Evolutionary conservation across 2,113 vertebrate species (phyloP), one percentile per base, ranked within the genome.

Genomic region (Pontoporia blainvillei): DNA sequence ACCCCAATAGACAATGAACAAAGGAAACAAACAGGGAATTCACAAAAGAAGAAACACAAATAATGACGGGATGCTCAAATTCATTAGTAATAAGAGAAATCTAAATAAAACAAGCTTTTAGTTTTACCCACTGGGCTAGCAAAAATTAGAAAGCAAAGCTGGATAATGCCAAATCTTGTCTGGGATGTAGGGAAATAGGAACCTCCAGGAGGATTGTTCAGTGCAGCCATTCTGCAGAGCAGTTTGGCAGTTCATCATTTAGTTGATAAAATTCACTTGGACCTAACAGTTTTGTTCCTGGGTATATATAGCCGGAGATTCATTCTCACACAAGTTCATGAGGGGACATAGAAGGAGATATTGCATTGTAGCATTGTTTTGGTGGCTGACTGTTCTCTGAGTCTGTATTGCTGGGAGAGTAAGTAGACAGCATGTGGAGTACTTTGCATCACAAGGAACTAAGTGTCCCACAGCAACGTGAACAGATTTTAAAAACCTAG

Each of bases 181-280:
- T 95, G 71, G 61, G 44, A 62, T 67, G 0, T 20, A 72, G 75
- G 15, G n/a, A 96, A 91, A 64, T 90, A 15, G 44, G 54, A 87
- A 54, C 11, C 29, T 59, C 13, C n/a, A 62, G 49, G 49, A 87
- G 17, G 25, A 9, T 75, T 39, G 59, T 21, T 95, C 36, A 86
- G n/a, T 54, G 12, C 10, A 69, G 41, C 25, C n/a, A 52, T 59
- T 94, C 49, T 76, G 52, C 61, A 87, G 75, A 91, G 29, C 59
- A 92, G 1, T 62, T 91, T 87, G 46, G 31, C 83, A 87, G 10
- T 90, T 69, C 41, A 79, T 91, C 25, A 85, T 85, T 91, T 84
- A 78, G 69, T 84, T 94, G 76, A 59, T 84, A 88, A 87, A 71
- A 72, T 91, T 94, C 54, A 21, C 46, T 66, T 91, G 81, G 87